Base-by-base conservation (phyloP, 2,888 invertebrate genomes). In the Aspidiotus rigidus region DNA sequence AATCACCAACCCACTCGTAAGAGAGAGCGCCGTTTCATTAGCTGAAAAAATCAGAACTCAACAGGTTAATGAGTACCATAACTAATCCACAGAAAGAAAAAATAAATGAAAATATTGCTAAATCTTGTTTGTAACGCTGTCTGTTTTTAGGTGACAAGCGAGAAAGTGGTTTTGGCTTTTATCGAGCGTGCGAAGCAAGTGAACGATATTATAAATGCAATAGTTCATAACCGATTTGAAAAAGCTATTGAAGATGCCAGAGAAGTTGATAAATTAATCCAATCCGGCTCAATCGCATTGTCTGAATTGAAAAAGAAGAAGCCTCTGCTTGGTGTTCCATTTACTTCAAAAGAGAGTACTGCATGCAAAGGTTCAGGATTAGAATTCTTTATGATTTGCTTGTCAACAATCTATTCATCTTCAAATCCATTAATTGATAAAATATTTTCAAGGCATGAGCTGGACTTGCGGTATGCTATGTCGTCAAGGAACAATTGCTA, bases 281-380 rank as follows among this genome's bases (percentile, higher is more conserved):
- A 81, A 41, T 79, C 78, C 57, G 84, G 84, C 0, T 76, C 79
- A 55, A 79, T 86, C 64, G 77, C 83, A 0, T 84, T 85, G 40
- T 82, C 83, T 13, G 85, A 88, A 74, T 84, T 88, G 72, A 79
- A 81, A 63, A 79, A 75, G 17, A 60, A 72, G 1, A 87, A 86
- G 78, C 93, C 93, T 6, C 90, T 94, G 75, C 80, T 96, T 67
- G 93, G 96, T 8, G 88, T 97, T 7, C 96, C 97, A 0, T 92
- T 96, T 77, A 91, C 94, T 7, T 86, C 89, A 0, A 97, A 97
- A 78, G 96, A 96, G 77, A 88, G 90, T 69, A 90, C 92, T 71
- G 84, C 85, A 8, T 88, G 88, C 0, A 80, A 83, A 76, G 93
- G 92, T 76, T 80, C 62, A 28, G 5, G 2, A 28, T 28, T 28